Conservation (phyloP, 1,140 invertebrate genomes). For the Ceratina calcarata region DNA sequence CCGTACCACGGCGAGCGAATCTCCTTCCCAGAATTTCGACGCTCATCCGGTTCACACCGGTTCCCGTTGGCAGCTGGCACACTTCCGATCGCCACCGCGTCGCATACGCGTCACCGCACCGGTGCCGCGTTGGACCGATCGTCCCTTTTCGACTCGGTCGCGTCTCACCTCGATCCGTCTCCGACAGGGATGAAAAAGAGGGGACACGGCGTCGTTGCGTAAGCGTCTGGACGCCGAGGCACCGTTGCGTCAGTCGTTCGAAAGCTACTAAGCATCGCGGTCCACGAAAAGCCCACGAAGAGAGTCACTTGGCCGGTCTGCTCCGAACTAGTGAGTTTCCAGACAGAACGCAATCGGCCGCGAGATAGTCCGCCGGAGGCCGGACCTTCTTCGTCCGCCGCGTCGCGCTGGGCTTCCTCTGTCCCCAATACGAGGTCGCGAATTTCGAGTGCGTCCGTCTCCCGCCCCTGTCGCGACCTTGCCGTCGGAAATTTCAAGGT, state of each 20-base stretch:
- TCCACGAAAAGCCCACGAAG: slow-evolving; percentile 32
- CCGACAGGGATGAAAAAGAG: slow-evolving; percentile 40
- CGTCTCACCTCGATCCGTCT: slow-evolving; percentile 10
- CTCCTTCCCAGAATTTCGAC: slow-evolving; percentile 26
- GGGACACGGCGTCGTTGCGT: slow-evolving; percentile 66
- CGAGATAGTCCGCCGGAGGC: neutral
- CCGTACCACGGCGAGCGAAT: neutral
- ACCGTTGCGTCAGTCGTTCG: slow-evolving; percentile 69
- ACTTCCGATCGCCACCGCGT: slow-evolving; percentile 16
- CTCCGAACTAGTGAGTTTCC: slow-evolving; percentile 12
- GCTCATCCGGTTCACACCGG: slow-evolving; percentile 42
- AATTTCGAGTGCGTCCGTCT: neutral
- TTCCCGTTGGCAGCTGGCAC: slow-evolving; percentile 45
- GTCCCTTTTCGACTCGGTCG: slow-evolving; percentile 31
- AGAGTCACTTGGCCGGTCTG: neutral
- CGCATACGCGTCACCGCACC: neutral
- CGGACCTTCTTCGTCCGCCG: neutral
- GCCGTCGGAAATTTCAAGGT: slow-evolving; percentile 32
- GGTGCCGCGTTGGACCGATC: neutral
- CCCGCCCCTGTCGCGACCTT: slow-evolving; percentile 5
- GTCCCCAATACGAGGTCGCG: neutral
- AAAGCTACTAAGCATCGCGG: slow-evolving; percentile 66
- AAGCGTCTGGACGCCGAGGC: slow-evolving; percentile 70
- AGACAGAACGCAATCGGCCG: neutral
- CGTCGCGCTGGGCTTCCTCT: neutral